Conservation (phyloP, 2,888 invertebrate genomes). For the Drosophila planitibia region DNA sequence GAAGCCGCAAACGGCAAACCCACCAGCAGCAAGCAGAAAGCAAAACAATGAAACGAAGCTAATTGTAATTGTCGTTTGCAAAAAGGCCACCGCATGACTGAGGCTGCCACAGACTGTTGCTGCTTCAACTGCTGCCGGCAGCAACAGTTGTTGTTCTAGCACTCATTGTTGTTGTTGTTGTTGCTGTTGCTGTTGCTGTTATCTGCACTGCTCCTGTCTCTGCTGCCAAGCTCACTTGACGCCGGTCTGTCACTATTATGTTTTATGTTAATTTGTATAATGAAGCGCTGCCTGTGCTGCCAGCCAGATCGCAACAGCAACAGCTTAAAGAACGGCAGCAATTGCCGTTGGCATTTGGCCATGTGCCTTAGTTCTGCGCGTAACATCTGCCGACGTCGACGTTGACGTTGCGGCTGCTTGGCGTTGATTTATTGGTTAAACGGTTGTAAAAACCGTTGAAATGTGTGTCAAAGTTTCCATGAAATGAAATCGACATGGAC, state of each 20-base stretch:
- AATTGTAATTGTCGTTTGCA: conserved; percentile 78
- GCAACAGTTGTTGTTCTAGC: conserved; percentile 24
- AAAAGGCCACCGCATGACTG: conserved; percentile 65
- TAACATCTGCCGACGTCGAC: conserved; percentile 60
- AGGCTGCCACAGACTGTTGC: conserved; percentile 44
- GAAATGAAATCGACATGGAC: conserved; percentile 78
- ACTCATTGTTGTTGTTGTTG: conserved; percentile 34
- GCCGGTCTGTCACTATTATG: conserved; percentile 76
- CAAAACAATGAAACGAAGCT: conserved; percentile 73
- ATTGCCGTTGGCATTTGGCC: conserved; percentile 77
- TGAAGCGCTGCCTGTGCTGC: conserved; percentile 60
- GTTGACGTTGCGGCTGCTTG: conserved; percentile 42
- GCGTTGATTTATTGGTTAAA: conserved; percentile 79
- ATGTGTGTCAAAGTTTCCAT: conserved; percentile 81
- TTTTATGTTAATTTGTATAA: conserved; percentile 79
- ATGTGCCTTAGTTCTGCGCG: conserved; percentile 72
- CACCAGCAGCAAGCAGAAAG: conserved; percentile 43
- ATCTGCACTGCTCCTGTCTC: conserved; percentile 59
- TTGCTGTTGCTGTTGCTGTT: conserved; percentile 38
- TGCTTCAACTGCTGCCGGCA: conserved; percentile 13
- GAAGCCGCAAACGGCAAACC: conserved; percentile 55
- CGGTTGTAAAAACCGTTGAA: conserved; percentile 81
- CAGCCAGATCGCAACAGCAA: conserved; percentile 29
- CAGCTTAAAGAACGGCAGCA: conserved; percentile 50
- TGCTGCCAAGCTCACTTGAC: conserved; percentile 63